Evolutionary conservation across 2,113 vertebrate species (phyloP).

Genomic region (Uria lomvia): DNA sequence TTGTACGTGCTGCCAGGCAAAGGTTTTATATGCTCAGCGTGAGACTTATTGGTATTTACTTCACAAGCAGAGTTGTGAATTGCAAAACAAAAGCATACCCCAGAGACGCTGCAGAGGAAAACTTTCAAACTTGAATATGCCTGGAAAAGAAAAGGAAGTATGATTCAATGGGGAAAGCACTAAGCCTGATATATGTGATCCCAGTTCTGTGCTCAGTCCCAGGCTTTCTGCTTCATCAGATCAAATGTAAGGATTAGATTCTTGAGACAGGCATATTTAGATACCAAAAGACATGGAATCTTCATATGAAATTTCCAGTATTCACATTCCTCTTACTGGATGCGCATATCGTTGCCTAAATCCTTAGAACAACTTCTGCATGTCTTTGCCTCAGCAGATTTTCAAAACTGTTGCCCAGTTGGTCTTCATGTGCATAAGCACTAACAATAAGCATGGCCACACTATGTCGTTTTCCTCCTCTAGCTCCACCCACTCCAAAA

Average conservation of each 20-base stretch:
- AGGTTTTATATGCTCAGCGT: neutral
- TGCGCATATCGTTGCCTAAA: neutral
- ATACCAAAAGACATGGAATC: neutral
- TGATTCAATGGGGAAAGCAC: neutral
- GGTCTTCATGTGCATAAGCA: neutral
- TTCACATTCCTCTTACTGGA: neutral
- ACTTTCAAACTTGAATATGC: constrained; percentile 1
- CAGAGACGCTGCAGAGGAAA: neutral
- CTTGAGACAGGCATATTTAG: neutral
- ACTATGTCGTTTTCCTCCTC: neutral
- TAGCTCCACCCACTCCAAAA: neutral
- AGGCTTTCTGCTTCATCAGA: neutral
- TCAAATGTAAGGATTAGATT: neutral
- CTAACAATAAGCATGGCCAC: neutral
- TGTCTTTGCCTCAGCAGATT: neutral
- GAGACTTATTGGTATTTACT: constrained; percentile 41
- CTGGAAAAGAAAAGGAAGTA: neutral
- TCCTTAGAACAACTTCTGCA: neutral
- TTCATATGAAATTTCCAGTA: neutral
- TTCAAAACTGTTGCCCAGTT: neutral
- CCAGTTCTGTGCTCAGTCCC: neutral
- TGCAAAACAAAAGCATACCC: constrained; percentile 45
- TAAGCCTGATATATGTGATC: neutral
- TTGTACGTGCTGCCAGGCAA: neutral
- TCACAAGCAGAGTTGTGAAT: constrained; percentile 39